Conservation (phyloP, 2,797 vertebrate species). For the Sylvia borin region DNA sequence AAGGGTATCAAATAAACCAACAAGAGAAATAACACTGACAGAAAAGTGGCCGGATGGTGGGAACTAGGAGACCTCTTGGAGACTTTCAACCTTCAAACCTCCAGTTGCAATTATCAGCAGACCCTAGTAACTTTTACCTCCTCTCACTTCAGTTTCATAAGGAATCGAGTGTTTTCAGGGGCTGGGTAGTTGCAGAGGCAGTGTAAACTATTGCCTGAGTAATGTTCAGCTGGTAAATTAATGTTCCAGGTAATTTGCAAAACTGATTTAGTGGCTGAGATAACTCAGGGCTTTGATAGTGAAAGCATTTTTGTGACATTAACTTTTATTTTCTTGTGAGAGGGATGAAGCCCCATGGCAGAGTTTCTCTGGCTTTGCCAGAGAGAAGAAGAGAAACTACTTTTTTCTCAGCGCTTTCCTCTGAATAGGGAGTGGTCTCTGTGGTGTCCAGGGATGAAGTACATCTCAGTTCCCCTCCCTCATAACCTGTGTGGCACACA, state of each 20-base stretch:
- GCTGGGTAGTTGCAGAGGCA: background rate
- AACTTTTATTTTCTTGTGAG: background rate
- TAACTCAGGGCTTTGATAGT: background rate
- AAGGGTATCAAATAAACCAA: background rate
- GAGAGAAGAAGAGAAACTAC: too few species aligned
- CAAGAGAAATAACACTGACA: background rate
- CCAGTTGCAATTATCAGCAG: background rate
- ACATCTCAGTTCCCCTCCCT: background rate
- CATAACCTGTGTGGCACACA: accelerated
- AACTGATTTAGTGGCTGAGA: background rate
- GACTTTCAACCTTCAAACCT: background rate
- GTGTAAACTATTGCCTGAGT: background rate
- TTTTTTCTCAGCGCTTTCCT: background rate
- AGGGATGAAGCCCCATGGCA: background rate
- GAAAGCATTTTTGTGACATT: background rate
- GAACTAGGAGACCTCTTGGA: background rate
- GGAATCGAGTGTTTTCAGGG: background rate
- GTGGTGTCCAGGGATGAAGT: background rate
- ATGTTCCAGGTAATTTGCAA: background rate
- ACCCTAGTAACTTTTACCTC: background rate
- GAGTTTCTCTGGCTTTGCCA: background rate
- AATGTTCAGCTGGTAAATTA: background rate
- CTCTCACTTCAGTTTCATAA: background rate
- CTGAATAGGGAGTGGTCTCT: background rate
- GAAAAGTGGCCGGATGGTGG: background rate